Evolutionary conservation across 1,140 invertebrate species (phyloP).

Genomic region (Danaus melanippus): DNA sequence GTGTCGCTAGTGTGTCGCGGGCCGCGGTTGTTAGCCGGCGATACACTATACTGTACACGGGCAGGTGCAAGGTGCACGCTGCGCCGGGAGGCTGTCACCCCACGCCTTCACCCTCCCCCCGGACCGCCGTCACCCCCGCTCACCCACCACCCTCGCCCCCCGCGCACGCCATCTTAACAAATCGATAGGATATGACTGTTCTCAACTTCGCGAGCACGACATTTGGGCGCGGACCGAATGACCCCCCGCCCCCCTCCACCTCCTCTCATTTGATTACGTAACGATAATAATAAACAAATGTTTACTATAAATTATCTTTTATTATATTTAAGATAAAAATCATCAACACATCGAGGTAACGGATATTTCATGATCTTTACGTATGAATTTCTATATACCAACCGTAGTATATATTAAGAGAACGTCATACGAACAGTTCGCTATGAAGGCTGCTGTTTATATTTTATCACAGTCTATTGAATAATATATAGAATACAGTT

Average conservation of each 20-base stretch:
- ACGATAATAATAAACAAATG: conserved; percentile 25
- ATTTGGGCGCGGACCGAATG: conserved; percentile 62
- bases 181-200: conserved; percentile 74
- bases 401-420: too few relatives aligned
- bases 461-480: too few relatives aligned
- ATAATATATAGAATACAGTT: too few relatives aligned
- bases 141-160: conserved; percentile 33
- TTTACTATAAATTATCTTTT: too few relatives aligned
- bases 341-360: too few relatives aligned
- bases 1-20: conserved; percentile 56
- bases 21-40: conserved; percentile 29
- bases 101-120: conserved; percentile 38
- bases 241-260: conserved; percentile 29
- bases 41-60: conserved; percentile 25
- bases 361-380: too few relatives aligned
- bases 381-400: too few relatives aligned
- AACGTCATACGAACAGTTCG: too few relatives aligned
- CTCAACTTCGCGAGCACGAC: conserved; percentile 68
- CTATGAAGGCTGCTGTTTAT: too few relatives aligned
- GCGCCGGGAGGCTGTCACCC: conserved; percentile 51
- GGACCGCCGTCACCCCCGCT: conserved; percentile 12
- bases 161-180: conserved; percentile 75
- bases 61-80: conserved; percentile 63
- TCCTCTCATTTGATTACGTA: conserved; percentile 34
- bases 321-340: too few relatives aligned